Conservation (phyloP, 1,140 invertebrate genomes). For the Cyrtorhinus lividipennis region DNA sequence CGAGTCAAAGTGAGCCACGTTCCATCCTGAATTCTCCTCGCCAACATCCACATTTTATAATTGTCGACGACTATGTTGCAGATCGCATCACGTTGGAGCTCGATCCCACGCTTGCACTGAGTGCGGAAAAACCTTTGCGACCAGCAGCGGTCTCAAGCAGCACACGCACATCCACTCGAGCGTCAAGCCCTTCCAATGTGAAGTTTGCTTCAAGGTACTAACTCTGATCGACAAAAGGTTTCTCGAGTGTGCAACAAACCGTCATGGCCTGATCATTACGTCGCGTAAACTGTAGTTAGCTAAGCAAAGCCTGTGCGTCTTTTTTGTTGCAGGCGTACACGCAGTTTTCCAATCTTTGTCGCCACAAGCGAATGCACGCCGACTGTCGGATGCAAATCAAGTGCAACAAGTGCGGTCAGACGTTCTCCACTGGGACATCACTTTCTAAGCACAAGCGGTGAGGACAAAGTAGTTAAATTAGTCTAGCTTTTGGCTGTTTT, state of each 20-base stretch:
- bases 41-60: no score
- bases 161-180: conserved; percentile 98
- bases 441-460: conserved; percentile 62
- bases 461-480: background rate
- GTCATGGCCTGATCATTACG: no score
- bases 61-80: no score
- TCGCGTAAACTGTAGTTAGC: no score
- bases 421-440: conserved; percentile 75
- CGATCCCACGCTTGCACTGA: conserved; percentile 89
- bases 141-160: conserved; percentile 93
- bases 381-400: conserved; percentile 77
- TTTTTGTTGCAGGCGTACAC: conserved; percentile 79
- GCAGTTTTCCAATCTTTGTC: conserved; percentile 98
- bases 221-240: conserved; percentile 12
- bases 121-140: conserved; percentile 97
- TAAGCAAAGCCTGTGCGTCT: conserved; percentile 10
- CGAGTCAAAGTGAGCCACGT: no score
- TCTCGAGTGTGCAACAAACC: no score
- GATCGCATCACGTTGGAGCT: conserved; percentile 76
- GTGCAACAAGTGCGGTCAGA: conserved; percentile 82
- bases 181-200: conserved; percentile 94
- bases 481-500: background rate
- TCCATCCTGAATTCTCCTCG: no score
- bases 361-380: conserved; percentile 97
- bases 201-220: conserved; percentile 66